Base-by-base conservation (phyloP, 53 echinoderm and acorn worm genomes). In the Astropecten irregularis region DNA sequence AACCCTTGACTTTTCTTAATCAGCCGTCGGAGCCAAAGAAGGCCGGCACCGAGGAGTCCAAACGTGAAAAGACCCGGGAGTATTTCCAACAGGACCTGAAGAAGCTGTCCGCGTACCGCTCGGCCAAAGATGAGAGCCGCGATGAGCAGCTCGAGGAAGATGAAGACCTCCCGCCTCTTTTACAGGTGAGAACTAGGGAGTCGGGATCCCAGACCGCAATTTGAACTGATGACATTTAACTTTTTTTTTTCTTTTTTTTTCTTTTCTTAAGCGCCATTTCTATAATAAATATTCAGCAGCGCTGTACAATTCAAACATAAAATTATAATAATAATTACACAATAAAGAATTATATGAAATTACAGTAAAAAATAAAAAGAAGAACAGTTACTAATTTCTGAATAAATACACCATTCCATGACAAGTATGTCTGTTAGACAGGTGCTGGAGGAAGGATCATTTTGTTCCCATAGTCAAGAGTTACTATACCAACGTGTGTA, bases 81-180 rank as follows among this genome's bases (percentile, higher is more conserved):
- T 68, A 53, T 40, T 69, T 89, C 59, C 71, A 93, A 50, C 73
- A 86, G 6, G 95, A 95, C 46, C 85, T 95, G 22, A 71, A 92
- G 71, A 90, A 83, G 35, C 73, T 95, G 42, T 93, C 93, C 1
- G 59, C 64, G 15, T 92, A 88, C 51, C 83, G 85, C 19, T 95
- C 95, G 36, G 88, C 82, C 31, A 90, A 77, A 70, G 87, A 73
- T 5, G 92, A 90, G 42, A 56, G 87, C 4, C 72, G 54, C 47
- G 93, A 93, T 42, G 95, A 95, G 71, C 92, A 85, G 16, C 68
- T 95, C 21, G 87, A 74, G 33, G 95, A 92, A 59, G 95, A 95
- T 49, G 95, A 95, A 44, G 95, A 95, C 36, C 81, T 95, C n/a
- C 95, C 95, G 8, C 95, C 95, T 2, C 76, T 95, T 14, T 72